phyloP scores from a whole-genome alignment of 1,140 invertebrate genomes.

The Diorhabda sublineata region DNA sequence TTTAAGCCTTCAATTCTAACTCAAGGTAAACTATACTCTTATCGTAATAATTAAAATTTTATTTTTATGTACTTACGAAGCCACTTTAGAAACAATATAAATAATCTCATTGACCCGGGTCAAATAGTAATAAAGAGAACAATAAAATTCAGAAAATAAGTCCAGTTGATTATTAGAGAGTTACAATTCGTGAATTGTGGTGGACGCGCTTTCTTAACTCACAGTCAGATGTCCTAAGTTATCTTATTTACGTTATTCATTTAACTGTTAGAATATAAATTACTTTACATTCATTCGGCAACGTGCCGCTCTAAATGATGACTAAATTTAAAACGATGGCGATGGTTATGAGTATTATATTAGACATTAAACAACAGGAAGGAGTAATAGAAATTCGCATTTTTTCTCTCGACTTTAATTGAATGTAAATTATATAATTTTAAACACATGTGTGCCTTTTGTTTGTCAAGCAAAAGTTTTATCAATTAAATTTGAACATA shows the following conservation, averaged over 20 bases:
- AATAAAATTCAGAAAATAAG: slow-evolving; percentile 24
- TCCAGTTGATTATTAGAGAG: slow-evolving; percentile 8
- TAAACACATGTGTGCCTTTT: neutral
- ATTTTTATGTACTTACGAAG: slow-evolving; percentile 8
- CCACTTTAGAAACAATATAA: slow-evolving; percentile 17
- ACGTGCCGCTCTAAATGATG: too few relatives aligned
- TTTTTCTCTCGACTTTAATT: slow-evolving; percentile 23
- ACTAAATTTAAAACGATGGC: neutral
- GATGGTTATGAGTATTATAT: slow-evolving; percentile 27
- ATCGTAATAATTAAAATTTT: slow-evolving; percentile 5
- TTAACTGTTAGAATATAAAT: too few relatives aligned
- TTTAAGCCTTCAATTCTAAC: slow-evolving; percentile 15
- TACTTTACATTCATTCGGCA: too few relatives aligned
- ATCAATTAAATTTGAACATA: too few relatives aligned
- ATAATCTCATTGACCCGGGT: slow-evolving; percentile 25
- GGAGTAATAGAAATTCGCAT: slow-evolving; percentile 34
- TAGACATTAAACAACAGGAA: slow-evolving; percentile 33
- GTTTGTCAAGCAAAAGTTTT: too few relatives aligned
- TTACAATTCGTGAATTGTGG: neutral
- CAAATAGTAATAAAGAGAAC: slow-evolving; percentile 29
- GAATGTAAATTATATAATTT: slow-evolving; percentile 17
- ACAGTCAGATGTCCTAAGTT: too few relatives aligned
- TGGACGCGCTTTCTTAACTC: neutral
- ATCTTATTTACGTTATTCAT: too few relatives aligned
- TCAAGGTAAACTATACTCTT: slow-evolving; percentile 14